Evolutionary conservation across 2,888 invertebrate species (phyloP), one percentile per base, ranked within the genome.

Genomic region (Mesorhabditis belari): DNA sequence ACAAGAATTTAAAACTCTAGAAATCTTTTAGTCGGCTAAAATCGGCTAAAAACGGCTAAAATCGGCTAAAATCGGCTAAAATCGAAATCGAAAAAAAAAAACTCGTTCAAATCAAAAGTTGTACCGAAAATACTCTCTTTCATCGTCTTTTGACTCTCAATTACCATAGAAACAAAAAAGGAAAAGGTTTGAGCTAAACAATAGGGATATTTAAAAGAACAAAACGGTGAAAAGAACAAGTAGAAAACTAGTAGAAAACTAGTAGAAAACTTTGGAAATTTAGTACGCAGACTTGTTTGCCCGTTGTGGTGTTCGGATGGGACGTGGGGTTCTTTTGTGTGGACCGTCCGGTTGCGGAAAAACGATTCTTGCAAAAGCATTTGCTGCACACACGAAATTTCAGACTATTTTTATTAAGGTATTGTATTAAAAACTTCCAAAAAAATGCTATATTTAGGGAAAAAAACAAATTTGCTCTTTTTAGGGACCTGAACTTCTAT

Each of bases 401-500:
- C 73, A 70, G 58, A 68, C 75, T 5, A 70, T 76, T 19, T 65
- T 61, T 28, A 73, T 77, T 23, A 77, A 77, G 63, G 74, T 74
- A 27, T 54, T 58, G 0, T 17, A 21, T n/a, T 21, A 49, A 2
- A 50, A 58, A 21, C n/a, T 44, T 19, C 49, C 9, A 23, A 29
- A 21, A 21, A 28, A 28, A 12, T 27, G 28, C 19, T 9, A 57
- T 24, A 57, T 35, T n/a, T 51, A n/a, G 19, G 4, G 17, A 12
- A 12, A 17, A 35, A 35, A 35, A 35, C 6, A 35, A 35, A 35
- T 35, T 1, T 35, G 12, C 9, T 52, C 19, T 6, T n/a, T n/a
- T 24, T 19, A 62, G 62, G 64, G 64, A 12, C 64, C 64, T 5
- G 64, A 64, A 81, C 83, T 98, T 59, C 85, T 98, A 53, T 95